These are phyloP conservation scores for Didymodactylos carnosus DNA, from an alignment of 2,888 invertebrate species.

Conservation along the genomic window DNA sequence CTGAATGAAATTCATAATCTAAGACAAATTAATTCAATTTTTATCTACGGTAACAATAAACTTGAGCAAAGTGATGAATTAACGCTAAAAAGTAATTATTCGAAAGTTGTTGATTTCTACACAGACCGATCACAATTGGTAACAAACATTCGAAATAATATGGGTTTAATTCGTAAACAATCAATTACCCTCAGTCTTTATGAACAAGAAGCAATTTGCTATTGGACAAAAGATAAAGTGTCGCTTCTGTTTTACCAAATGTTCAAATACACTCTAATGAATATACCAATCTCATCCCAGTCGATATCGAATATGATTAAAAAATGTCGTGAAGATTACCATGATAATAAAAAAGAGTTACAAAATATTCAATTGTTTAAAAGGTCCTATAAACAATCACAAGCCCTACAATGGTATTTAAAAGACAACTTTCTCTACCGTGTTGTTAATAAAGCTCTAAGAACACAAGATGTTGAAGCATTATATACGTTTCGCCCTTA, in stretches of 20 bases:
- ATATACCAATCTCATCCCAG: background rate
- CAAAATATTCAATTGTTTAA: background rate
- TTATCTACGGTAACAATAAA: background rate
- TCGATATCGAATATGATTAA: background rate
- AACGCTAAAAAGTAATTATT: background rate
- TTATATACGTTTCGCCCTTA: background rate
- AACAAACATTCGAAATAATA: background rate
- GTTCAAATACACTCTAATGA: background rate
- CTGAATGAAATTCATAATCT: no score
- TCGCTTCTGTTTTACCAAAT: background rate
- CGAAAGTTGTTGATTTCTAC: background rate
- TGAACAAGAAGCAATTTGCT: background rate
- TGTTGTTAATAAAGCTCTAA: background rate
- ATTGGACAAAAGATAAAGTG: background rate
- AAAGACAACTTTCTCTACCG: background rate
- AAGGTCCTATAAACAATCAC: background rate
- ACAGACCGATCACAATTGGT: background rate
- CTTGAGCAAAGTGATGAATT: background rate
- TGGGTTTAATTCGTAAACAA: background rate
- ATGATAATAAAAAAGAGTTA: background rate
- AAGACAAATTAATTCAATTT: background rate
- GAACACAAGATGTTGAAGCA: background rate
- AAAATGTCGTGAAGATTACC: background rate
- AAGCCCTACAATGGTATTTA: background rate
- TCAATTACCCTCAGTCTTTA: background rate